A percentile compares a stretch with the other conserved stretches of the same genome.
Conservation (phyloP, 1,140 invertebrate genomes). For the Heliconius congener region DNA sequence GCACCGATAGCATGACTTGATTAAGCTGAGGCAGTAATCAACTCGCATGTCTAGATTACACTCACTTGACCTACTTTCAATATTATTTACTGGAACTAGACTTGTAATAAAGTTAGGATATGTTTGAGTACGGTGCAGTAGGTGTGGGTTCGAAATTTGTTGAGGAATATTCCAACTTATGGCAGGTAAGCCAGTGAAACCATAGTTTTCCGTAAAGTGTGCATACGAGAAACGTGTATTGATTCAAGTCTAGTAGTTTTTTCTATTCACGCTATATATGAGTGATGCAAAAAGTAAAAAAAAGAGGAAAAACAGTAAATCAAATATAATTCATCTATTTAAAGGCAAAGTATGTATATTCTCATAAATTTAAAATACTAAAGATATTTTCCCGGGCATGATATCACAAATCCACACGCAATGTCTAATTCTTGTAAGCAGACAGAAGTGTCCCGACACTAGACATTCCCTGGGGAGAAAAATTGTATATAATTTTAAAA, state of each 20-base stretch:
- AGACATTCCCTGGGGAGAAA: too few relatives aligned
- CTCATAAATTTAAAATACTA: not conserved
- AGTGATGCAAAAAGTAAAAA: not conserved
- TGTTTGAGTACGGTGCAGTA: not conserved
- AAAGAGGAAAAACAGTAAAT: not conserved
- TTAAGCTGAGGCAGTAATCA: conserved; percentile 39
- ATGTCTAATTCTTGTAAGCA: too few relatives aligned
- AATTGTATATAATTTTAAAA: too few relatives aligned
- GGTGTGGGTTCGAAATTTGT: not conserved
- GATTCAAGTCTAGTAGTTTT: too few relatives aligned
- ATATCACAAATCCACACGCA: too few relatives aligned
- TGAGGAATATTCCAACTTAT: too few relatives aligned
- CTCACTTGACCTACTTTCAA: conserved; percentile 22
- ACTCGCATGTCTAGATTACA: conserved; percentile 30
- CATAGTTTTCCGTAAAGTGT: too few relatives aligned
- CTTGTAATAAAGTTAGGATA: not conserved
- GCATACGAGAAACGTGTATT: too few relatives aligned
- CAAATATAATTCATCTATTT: not conserved
- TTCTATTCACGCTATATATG: not conserved
- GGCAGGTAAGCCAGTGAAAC: too few relatives aligned
- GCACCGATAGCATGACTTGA: conserved; percentile 41
- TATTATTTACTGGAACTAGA: conserved; percentile 1
- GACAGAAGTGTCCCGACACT: too few relatives aligned
- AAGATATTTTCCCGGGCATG: too few relatives aligned
- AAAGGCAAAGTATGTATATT: not conserved